Evolutionary conservation across 2,797 vertebrate genomes (phyloP).

Genomic region (Girardinus metallicus): DNA sequence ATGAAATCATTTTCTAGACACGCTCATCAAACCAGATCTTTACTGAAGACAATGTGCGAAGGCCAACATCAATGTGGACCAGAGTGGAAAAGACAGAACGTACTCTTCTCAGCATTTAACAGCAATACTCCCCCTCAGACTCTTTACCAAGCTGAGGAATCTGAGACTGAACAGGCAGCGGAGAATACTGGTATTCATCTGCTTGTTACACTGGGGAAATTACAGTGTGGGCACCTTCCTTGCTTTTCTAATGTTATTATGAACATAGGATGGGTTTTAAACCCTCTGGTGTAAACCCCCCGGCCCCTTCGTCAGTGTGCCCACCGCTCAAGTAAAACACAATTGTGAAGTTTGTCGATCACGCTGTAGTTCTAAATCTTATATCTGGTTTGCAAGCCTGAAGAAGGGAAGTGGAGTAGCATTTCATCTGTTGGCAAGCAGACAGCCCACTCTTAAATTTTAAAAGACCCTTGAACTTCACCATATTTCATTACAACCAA

Average conservation of each 20-base stretch:
- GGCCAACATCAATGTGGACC: not conserved
- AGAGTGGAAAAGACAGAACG: not conserved
- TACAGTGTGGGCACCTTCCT: not conserved
- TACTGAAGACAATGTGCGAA: not conserved
- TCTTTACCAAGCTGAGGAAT: not conserved
- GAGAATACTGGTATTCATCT: not conserved
- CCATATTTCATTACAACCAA: not conserved
- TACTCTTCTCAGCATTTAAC: not conserved
- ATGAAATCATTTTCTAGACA: not conserved
- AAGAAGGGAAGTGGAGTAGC: not conserved
- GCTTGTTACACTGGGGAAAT: not conserved
- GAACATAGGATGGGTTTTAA: not conserved
- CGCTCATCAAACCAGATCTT: not conserved
- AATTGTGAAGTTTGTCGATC: not conserved
- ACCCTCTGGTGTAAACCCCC: not conserved
- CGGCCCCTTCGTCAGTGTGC: not conserved
- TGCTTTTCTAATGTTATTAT: not conserved
- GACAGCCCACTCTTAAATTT: not conserved
- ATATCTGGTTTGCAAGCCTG: not conserved
- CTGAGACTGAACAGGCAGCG: not conserved
- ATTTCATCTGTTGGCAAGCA: not conserved
- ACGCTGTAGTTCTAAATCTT: not conserved
- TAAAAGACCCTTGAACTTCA: not conserved
- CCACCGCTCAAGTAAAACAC: not conserved
- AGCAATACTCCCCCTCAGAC: not conserved